Evolutionary conservation across 2,797 vertebrate species (phyloP).

Genomic region (Notolepis coatsorum): DNA sequence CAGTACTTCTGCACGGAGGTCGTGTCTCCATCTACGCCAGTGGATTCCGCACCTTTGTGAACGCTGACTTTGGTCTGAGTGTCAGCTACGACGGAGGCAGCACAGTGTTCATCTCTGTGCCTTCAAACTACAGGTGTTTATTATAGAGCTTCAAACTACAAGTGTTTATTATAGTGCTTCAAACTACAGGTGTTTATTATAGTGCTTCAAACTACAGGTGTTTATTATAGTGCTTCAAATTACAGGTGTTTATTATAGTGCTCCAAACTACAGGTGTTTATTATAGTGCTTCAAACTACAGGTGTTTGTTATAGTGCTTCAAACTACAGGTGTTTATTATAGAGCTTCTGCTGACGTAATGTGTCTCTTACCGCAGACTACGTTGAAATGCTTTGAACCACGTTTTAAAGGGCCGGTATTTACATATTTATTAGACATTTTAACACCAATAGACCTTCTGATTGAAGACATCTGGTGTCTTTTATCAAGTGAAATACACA

Average conservation of each 20-base stretch:
- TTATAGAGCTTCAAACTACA: too few relatives aligned
- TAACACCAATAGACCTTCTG: background rate
- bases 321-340: too few relatives aligned
- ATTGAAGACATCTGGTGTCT: background rate
- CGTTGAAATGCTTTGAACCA: background rate
- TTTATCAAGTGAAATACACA: too few relatives aligned
- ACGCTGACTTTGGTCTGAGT: constrained; percentile 70
- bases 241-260: too few relatives aligned
- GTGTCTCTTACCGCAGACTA: background rate
- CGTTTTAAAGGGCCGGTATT: background rate
- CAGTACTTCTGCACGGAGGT: constrained; percentile 64
- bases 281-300: too few relatives aligned
- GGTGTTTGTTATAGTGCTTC: too few relatives aligned
- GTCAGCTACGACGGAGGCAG: constrained; percentile 75
- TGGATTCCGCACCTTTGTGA: constrained; percentile 70
- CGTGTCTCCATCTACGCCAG: constrained; percentile 68
- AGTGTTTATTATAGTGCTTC: too few relatives aligned
- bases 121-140: constrained; percentile 67
- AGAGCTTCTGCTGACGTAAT: too few relatives aligned
- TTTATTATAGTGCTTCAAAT: too few relatives aligned
- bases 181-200: too few relatives aligned
- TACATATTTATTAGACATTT: background rate
- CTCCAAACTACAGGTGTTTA: constrained; percentile 73
- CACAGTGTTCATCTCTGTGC: constrained; percentile 72
- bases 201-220: too few relatives aligned